phyloP scores from a whole-genome alignment of 2,797 vertebrate genomes.

The Characodon lateralis region DNA sequence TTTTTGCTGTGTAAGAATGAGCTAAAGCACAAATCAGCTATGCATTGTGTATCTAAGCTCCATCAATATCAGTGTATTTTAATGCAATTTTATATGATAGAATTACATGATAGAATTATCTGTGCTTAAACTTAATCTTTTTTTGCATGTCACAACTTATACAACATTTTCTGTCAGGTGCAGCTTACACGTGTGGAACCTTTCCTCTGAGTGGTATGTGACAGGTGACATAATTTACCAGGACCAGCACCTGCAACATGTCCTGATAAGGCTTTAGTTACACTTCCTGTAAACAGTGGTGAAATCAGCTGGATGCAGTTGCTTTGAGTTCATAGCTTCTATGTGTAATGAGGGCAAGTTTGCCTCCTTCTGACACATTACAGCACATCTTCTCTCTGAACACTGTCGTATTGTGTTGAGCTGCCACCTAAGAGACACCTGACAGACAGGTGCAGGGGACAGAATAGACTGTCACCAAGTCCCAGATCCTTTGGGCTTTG shows the following conservation, averaged over 20 bases:
- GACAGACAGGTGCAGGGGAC: conserved; percentile 49
- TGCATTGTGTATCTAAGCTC: too few species aligned
- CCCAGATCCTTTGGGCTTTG: conserved; percentile 35
- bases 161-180: neutral
- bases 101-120: neutral
- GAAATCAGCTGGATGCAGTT: conserved; percentile 43
- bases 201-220: conserved; percentile 24
- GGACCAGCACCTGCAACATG: neutral
- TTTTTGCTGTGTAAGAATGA: neutral
- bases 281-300: conserved; percentile 44
- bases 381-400: conserved; percentile 23
- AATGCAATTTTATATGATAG: too few species aligned
- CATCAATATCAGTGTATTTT: too few species aligned
- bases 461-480: conserved; percentile 50
- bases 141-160: neutral
- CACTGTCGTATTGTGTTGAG: conserved; percentile 59
- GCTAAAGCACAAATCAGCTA: too few species aligned
- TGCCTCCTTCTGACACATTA: conserved; percentile 23
- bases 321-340: conserved; percentile 44
- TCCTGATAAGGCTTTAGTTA: conserved; percentile 51
- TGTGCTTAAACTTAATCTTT: neutral
- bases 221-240: conserved; percentile 56
- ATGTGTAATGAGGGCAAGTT: conserved; percentile 19
- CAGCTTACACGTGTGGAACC: conserved; percentile 3
- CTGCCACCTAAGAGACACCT: conserved; percentile 35